Evolutionary conservation across 2,113 vertebrate species (phyloP).

Genomic region (Acanthochromis polyacanthus): DNA sequence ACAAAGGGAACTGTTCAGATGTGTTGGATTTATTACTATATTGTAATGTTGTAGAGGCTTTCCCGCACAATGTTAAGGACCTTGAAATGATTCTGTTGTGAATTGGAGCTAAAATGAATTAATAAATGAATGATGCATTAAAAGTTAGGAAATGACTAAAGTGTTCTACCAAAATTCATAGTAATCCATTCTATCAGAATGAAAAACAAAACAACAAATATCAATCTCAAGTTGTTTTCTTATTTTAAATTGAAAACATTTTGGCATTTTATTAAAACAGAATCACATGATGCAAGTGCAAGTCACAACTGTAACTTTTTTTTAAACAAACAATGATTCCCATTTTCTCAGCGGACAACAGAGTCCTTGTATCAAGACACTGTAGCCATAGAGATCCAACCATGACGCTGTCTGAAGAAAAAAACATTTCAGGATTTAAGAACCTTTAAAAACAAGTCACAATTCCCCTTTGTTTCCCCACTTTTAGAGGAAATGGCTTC

Average conservation of each 20-base stretch:
- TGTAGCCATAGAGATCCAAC: constrained; percentile 21
- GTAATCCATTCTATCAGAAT: background rate
- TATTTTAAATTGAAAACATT: background rate
- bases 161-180: no score
- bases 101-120: no score
- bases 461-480: background rate
- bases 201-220: background rate
- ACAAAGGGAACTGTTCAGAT: no score
- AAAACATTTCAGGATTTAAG: constrained; percentile 4
- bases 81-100: no score
- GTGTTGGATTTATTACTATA: no score
- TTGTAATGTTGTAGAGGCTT: no score
- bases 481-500: constrained; percentile 29
- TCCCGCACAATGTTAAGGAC: no score
- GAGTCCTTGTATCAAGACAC: background rate
- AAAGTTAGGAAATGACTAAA: no score
- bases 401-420: constrained; percentile 24
- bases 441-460: constrained; percentile 30
- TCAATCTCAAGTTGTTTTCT: background rate
- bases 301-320: constrained; percentile 25
- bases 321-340: constrained; percentile 35
- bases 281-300: constrained; percentile 33
- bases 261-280: background rate
- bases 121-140: no score
- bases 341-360: constrained; percentile 46